Percentiles rank a stretch among this genome's conserved stretches.
These are phyloP conservation scores for Gracilinanus agilis DNA, from an alignment of 2,113 vertebrate species.

Conservation along the genomic window DNA sequence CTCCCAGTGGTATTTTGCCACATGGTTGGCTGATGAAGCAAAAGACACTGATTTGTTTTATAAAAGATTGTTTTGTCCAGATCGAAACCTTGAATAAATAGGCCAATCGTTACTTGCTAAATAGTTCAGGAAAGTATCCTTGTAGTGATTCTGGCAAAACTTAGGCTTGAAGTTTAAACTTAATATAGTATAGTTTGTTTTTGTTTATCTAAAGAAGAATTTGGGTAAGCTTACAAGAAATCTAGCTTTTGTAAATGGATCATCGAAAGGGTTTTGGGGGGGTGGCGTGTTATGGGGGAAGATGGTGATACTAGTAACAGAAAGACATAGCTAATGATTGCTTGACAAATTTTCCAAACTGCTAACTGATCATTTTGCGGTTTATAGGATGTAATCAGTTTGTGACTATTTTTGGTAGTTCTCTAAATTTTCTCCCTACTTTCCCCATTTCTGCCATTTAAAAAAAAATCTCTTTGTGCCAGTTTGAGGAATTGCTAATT, in stretches of 20 bases:
- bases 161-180: constrained; percentile 23
- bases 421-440: constrained; percentile 31
- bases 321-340: neutral
- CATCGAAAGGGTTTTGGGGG: neutral
- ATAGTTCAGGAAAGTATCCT: constrained; percentile 43
- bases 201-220: neutral
- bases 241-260: neutral
- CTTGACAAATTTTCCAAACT: constrained; percentile 36
- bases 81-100: constrained; percentile 23
- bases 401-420: constrained; percentile 50
- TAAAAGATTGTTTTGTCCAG: constrained; percentile 36
- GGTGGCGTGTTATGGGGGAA: neutral
- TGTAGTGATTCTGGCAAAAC: constrained; percentile 20
- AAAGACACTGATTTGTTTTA: constrained; percentile 41
- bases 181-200: constrained; percentile 26
- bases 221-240: neutral
- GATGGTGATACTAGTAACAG: neutral
- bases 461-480: constrained; percentile 53
- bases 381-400: constrained; percentile 64
- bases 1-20: constrained; percentile 22
- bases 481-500: constrained; percentile 79
- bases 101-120: constrained; percentile 35
- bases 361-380: constrained; percentile 9
- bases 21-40: neutral
- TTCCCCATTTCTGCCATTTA: neutral